Base-by-base conservation (phyloP, 1,140 invertebrate genomes). In the Diorhabda carinulata region DNA sequence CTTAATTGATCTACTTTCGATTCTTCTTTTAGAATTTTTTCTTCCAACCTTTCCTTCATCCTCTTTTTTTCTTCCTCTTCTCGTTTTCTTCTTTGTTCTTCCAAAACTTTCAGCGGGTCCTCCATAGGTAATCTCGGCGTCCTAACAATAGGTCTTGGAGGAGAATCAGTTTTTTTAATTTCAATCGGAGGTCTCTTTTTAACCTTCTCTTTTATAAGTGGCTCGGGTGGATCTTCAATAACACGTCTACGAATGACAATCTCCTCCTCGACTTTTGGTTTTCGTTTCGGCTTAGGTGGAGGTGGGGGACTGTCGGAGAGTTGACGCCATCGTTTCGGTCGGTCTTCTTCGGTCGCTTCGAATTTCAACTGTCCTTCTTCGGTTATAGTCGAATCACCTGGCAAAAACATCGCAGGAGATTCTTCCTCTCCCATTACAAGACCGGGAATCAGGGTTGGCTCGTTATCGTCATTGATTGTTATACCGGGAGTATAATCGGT, bases 401-500 rank as follows among this genome's bases (percentile, higher is more conserved):
- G 86, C 72, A 88, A 81, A 70, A 89, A 89, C 68, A 81, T 81
- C 0, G 79, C 66, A 9, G 67, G 61, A 41, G 69, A 61, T 64
- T 75, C 74, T 58, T 79, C 77, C 64, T 80, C 78, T 3, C 78
- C 78, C 71, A 80, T 77, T 4, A 80, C 77, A 42, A 79, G 72
- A 43, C 79, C 79, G 5, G 91, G 88, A 68, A 92, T 84, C 43
- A 92, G 82, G 44, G 86, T 81, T 2, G 89, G 86, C 9, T 89
- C 89, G 57, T 86, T 81, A 7, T 88, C 86, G 3, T 88, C 87
- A 70, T 87, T 84, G 25, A 92, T 84, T 52, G 87, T 91, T 57
- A 91, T 84, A 3, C 91, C 91, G 9, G 91, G 89, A 61, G 90
- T 86, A 79, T 92, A 93, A 66, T 86, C 80, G 47, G 83, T 67